Evolutionary conservation across 2,113 vertebrate genomes (phyloP), one percentile per base, ranked within the genome.

Genomic region (Atlantisia rogersi): DNA sequence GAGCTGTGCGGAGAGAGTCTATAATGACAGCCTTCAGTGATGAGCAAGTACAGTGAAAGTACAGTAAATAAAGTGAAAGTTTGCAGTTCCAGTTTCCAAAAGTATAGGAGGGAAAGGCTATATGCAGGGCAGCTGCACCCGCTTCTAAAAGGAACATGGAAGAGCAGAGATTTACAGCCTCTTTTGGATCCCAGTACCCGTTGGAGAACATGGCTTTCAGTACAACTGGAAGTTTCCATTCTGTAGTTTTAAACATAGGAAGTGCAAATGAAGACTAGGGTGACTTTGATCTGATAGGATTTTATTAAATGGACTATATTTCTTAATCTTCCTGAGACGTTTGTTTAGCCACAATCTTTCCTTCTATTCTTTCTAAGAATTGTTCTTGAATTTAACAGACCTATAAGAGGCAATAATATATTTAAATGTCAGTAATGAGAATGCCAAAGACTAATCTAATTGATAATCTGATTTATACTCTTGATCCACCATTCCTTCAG

Each of bases 1-100:
- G 39, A 86, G 52, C 22, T 80, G 1, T 20, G 12, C 50, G 60
- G 52, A 48, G 60, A 58, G 62, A 52, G 37, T 70, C 67, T 75
- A 15, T 78, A 96, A 86, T 86, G 88, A 64, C 62, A 77, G 64
- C 52, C 82, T 86, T 88, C 76, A 58, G 24, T 64, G 39, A 32
- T 26, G 73, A 83, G 6, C 46, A 81, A 77, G 55, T 55, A 80
- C n/a, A 85, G 82, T 63, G 55, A 69, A 89, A 73, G 78, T 69
- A 85, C 70, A 82, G 84, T 92, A 92, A 88, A 90, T 77, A 63
- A 46, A 74, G 64, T n/a, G 37, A 15, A 69, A 59, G 67, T 9
- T 7, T 87, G 63, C 80, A 88, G 79, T 67, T 92, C 58, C 15
- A 31, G 56, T 90, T 86, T 96, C 85, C 80, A 93, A 48, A 92